A percentile compares a stretch with the other conserved stretches of the same genome.
phyloP scores from a whole-genome alignment of 2,797 vertebrate species.

The Aldrovandia affinis region DNA sequence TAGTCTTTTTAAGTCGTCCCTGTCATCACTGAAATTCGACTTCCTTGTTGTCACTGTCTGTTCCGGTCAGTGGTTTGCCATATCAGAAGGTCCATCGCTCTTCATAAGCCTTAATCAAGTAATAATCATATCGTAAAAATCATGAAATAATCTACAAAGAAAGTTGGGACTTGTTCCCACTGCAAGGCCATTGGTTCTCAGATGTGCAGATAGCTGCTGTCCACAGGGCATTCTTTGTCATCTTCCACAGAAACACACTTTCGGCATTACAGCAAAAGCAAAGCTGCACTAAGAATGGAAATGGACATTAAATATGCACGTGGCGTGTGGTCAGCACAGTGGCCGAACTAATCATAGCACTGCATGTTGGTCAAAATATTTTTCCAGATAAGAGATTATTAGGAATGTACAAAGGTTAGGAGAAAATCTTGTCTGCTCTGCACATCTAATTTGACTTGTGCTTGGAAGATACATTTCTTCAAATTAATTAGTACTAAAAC shows the following conservation, averaged over 20 bases:
- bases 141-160: conserved; percentile 12
- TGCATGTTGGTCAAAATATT: background rate
- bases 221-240: background rate
- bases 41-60: background rate
- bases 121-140: background rate
- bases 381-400: background rate
- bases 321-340: background rate
- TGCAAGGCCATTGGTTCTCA: conserved; percentile 12
- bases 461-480: conserved; percentile 43
- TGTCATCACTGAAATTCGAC: background rate
- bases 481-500: conserved; percentile 46
- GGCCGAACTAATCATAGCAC: conserved; percentile 6
- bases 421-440: conserved; percentile 27
- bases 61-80: background rate
- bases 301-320: conserved; percentile 1
- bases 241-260: background rate
- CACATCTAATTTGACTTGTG: conserved; percentile 38
- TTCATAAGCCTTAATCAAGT: conserved; percentile 12
- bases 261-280: background rate
- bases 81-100: background rate
- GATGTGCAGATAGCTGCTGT: background rate
- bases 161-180: background rate
- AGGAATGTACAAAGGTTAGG: conserved; percentile 11
- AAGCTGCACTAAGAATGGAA: background rate
- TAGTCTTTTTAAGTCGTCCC: background rate